These are phyloP conservation scores for Zonotrichia albicollis DNA, from an alignment of 2,797 vertebrate genomes.

Conservation along the genomic window DNA sequence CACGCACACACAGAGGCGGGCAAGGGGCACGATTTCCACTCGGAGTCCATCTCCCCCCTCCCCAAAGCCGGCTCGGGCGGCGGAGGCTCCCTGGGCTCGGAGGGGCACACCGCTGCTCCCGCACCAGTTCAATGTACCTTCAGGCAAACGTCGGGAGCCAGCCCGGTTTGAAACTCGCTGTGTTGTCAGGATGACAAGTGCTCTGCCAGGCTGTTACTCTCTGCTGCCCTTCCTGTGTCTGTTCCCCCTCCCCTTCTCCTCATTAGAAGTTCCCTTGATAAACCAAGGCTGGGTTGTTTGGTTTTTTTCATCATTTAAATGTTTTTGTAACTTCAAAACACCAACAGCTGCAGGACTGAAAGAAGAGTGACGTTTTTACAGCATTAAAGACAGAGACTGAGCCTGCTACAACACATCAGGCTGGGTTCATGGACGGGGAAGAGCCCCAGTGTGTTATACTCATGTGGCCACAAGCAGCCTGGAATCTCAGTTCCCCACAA, in stretches of 20 bases:
- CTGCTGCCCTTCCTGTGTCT: slow-evolving; percentile 31
- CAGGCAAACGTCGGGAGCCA: slow-evolving; percentile 27
- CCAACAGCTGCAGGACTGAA: neutral
- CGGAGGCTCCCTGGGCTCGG: neutral
- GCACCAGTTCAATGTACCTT: slow-evolving; percentile 1
- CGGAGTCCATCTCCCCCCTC: neutral
- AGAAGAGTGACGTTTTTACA: neutral
- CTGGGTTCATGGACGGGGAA: neutral
- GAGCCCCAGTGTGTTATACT: neutral
- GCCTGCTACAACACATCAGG: fast-evolving
- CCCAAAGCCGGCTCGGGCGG: neutral
- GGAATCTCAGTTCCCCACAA: neutral
- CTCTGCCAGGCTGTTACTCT: slow-evolving; percentile 18
- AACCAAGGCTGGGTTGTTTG: neutral
- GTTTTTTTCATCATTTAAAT: slow-evolving; percentile 18
- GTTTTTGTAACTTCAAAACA: slow-evolving; percentile 40
- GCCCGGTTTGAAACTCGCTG: neutral
- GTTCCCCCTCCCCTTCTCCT: neutral
- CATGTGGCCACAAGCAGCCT: neutral
- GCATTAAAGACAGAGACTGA: neutral
- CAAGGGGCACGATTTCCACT: neutral
- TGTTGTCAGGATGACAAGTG: slow-evolving; percentile 8
- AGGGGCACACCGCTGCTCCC: neutral
- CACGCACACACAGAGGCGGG: neutral
- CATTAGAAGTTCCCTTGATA: slow-evolving; percentile 40